Conservation (phyloP, 1,140 invertebrate species). For the Platorchestia sp. region DNA sequence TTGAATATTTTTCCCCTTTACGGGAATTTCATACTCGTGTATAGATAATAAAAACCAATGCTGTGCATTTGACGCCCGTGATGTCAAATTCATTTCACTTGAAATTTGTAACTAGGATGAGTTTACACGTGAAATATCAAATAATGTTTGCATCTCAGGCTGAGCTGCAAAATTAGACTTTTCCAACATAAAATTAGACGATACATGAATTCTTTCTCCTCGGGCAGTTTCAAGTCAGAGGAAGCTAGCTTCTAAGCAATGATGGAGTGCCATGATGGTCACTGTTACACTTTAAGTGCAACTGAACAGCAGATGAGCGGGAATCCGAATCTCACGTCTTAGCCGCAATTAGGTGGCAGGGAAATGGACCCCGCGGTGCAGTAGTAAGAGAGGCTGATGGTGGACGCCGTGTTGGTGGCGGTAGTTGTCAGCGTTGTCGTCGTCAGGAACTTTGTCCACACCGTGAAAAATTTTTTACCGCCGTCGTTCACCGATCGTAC, state of each 20-base stretch:
- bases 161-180: background rate
- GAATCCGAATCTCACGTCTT: background rate
- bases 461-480: slow-evolving; percentile 34
- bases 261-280: background rate
- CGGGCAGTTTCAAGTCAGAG: background rate
- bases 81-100: background rate
- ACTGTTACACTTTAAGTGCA: background rate
- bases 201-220: background rate
- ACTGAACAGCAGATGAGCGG: background rate
- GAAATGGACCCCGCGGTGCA: slow-evolving; percentile 37
- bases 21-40: background rate
- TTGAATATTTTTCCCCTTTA: background rate
- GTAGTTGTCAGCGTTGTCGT: slow-evolving; percentile 18
- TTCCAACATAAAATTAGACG: background rate
- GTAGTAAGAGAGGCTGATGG: slow-evolving; percentile 29
- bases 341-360: background rate
- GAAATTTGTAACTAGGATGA: background rate
- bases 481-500: background rate
- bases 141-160: background rate
- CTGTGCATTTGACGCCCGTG: background rate
- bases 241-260: background rate
- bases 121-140: background rate
- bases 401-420: slow-evolving; percentile 29
- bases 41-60: background rate
- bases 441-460: slow-evolving; percentile 43